Evolutionary conservation across 2,888 invertebrate genomes (phyloP).

Genomic region (Harpalus rufipes): DNA sequence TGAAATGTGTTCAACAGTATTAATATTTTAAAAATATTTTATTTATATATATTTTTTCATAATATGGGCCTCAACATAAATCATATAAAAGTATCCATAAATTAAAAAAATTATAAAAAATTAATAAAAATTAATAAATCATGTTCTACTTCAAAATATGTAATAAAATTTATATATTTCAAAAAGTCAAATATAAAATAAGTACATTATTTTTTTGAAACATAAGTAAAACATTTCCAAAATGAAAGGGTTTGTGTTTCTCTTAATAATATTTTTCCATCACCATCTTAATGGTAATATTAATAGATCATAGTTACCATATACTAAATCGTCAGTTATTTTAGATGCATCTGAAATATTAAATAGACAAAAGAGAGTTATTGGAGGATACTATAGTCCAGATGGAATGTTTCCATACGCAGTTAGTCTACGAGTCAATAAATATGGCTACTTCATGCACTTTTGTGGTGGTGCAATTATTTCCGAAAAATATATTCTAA

Average conservation of each 20-base stretch:
- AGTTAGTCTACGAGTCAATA: slow-evolving; percentile 18
- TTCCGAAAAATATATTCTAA: slow-evolving; percentile 7
- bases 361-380: neutral
- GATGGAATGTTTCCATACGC: slow-evolving; percentile 15
- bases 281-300: neutral
- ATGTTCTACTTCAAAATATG: neutral
- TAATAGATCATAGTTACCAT: neutral
- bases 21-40: no score
- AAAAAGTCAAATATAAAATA: neutral
- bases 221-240: neutral
- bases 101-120: no score
- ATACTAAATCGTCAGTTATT: neutral
- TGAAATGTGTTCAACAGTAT: no score
- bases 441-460: neutral
- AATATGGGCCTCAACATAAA: no score
- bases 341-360: neutral
- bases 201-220: neutral
- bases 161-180: neutral
- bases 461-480: slow-evolving; percentile 33
- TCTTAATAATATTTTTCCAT: neutral
- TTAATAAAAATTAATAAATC: neutral
- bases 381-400: neutral
- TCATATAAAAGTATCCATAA: neutral
- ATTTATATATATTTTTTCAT: no score
- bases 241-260: neutral